phyloP scores from a whole-genome alignment of 2,113 vertebrate genomes.

The Gymnobelideus leadbeateri region DNA sequence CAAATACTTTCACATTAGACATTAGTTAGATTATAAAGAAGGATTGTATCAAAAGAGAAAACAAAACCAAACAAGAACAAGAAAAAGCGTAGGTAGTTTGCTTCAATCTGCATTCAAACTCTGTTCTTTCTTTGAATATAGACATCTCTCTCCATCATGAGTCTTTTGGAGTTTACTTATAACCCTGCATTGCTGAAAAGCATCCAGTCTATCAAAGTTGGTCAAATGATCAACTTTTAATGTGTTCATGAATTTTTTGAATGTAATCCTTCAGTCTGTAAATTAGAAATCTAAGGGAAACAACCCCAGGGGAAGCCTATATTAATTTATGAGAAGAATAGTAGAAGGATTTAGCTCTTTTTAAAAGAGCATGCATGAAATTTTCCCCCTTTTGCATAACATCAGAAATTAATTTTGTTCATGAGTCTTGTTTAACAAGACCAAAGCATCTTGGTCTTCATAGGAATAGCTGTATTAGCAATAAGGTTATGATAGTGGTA shows the following conservation, averaged over 20 bases:
- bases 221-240: neutral
- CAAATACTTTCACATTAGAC: too few relatives aligned
- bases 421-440: neutral
- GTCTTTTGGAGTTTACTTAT: too few relatives aligned
- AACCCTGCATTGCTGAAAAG: too few relatives aligned
- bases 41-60: too few relatives aligned
- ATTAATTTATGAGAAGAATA: neutral
- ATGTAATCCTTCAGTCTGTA: neutral
- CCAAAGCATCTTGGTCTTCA: neutral
- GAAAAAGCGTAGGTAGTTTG: too few relatives aligned
- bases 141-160: too few relatives aligned
- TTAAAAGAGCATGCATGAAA: neutral
- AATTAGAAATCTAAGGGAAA: neutral
- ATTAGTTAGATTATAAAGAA: too few relatives aligned
- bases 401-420: neutral
- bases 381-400: neutral
- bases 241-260: neutral
- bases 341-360: neutral
- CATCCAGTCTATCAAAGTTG: too few relatives aligned
- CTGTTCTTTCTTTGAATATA: too few relatives aligned
- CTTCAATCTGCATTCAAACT: too few relatives aligned
- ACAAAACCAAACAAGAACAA: too few relatives aligned
- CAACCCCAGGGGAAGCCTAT: neutral
- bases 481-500: neutral
- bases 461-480: neutral